Evolutionary conservation across 2,888 invertebrate species (phyloP).

Genomic region (Desoria tigrina): DNA sequence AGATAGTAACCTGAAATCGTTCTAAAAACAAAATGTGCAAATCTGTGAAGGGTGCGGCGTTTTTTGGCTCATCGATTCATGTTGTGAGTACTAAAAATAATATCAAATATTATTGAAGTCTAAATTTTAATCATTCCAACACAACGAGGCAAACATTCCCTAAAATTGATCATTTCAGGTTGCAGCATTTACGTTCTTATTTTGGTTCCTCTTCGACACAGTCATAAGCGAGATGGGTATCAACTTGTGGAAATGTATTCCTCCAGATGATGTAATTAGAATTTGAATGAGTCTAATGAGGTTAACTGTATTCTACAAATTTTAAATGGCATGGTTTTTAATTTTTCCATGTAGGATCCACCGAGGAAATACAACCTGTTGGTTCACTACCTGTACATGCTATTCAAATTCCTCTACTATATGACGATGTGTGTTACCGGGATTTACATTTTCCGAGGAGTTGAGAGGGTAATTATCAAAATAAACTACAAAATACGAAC

Average conservation of each 20-base stretch:
- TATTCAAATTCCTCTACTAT: constrained; percentile 40
- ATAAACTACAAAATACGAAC: too few relatives aligned
- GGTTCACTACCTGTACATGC: constrained; percentile 32
- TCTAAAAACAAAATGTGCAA: constrained; percentile 43
- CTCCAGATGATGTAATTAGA: constrained; percentile 28
- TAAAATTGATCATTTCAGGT: constrained; percentile 25
- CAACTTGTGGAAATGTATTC: constrained; percentile 38
- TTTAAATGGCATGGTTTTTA: too few relatives aligned
- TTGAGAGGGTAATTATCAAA: constrained; percentile 44
- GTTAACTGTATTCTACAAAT: too few relatives aligned
- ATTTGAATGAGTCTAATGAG: too few relatives aligned
- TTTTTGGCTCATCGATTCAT: constrained; percentile 40
- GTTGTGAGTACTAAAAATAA: constrained; percentile 20
- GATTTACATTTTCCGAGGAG: constrained; percentile 40
- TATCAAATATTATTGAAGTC: not conserved
- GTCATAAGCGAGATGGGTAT: constrained; percentile 36
- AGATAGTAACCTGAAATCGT: too few relatives aligned
- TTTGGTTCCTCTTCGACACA: constrained; percentile 44
- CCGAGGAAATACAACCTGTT: constrained; percentile 23
- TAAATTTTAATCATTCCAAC: not conserved
- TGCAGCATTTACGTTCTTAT: constrained; percentile 32
- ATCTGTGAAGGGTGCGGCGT: constrained; percentile 39
- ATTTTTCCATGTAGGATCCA: constrained; percentile 28
- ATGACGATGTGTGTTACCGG: constrained; percentile 28
- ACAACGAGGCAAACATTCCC: not conserved